Base-by-base conservation (phyloP, 2,797 vertebrate species). In the Chrosomus eos region DNA sequence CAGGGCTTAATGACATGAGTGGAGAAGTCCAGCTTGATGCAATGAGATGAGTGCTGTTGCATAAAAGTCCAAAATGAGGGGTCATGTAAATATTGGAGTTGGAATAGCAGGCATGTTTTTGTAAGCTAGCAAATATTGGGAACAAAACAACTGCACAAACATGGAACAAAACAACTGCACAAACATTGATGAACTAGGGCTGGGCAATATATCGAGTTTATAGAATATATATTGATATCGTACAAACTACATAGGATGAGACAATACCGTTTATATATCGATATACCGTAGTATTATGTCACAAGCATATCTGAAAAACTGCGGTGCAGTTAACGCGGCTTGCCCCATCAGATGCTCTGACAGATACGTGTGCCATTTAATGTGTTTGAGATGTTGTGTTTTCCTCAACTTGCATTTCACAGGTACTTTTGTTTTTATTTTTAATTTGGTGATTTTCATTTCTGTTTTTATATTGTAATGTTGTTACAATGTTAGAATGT, bases 1-100 rank as follows among this genome's bases (percentile, higher is more conserved):
- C 94, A 92, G 95, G 92, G 94, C 95, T 94, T 94, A 33, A 95
- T 95, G 94, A 90, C 95, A 93, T 90, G 89, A 90, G 89, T 89
- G 89, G 90, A 86, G 88, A 88, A 90, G 90, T 89, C 86, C 88
- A 85, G 74, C 51, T 31, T 78, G 64, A 71, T 62, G 60, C 73
- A 68, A 58, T 31, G 60, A 66, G 67, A 87, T 38, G 71, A 71
- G 26, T 23, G 28, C 43, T 33, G 10, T 51, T 33, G 33, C 9
- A 80, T 58, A 75, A 75, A 86, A 84, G 64, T 55, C 19, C 58
- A 48, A 55, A 60, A 83, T 70, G n/a, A 58, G 13, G 62, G 38
- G 66, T 80, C 75, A 40, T 23, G 23, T 64, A 80, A 82, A 78
- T 76, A 55, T 45, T 75, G 26, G 21, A 71, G 53, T 26, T 62